Percentiles rank a stretch among this genome's conserved stretches.
Evolutionary conservation across 1,140 invertebrate genomes (phyloP).

Genomic region (Caerostris darwini): DNA sequence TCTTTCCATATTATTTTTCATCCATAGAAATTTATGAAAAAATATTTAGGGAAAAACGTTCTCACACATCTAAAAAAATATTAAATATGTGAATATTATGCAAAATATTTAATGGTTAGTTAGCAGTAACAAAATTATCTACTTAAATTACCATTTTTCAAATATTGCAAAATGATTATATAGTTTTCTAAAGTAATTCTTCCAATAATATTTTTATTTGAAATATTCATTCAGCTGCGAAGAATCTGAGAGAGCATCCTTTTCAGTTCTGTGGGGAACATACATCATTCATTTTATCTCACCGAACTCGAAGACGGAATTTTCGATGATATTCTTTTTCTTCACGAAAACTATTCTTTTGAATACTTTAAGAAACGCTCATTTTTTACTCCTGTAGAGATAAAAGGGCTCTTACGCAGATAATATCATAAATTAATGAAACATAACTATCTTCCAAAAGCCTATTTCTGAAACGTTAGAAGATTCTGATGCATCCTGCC

Average conservation of each 20-base stretch:
- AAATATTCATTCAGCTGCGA: background rate
- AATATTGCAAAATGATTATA: no score
- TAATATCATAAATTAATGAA: background rate
- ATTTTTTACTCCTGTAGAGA: background rate
- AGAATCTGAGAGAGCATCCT: background rate
- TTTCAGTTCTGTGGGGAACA: background rate
- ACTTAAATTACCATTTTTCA: no score
- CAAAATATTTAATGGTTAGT: no score
- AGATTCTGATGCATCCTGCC: no score
- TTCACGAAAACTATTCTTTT: slow-evolving; percentile 8
- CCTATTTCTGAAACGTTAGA: background rate
- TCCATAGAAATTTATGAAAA: no score
- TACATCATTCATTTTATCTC: slow-evolving; percentile 10
- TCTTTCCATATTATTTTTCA: no score
- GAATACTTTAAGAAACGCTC: background rate
- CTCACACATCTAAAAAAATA: no score
- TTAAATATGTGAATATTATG: no score
- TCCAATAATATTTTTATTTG: background rate
- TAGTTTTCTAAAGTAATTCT: no score
- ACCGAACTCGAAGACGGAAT: background rate
- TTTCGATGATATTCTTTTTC: background rate
- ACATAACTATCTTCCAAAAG: background rate
- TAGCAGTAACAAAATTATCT: no score
- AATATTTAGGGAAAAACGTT: no score
- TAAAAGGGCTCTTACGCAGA: background rate